Conservation (phyloP, 2,888 invertebrate genomes). For the Rhagophthalmus giganteus region DNA sequence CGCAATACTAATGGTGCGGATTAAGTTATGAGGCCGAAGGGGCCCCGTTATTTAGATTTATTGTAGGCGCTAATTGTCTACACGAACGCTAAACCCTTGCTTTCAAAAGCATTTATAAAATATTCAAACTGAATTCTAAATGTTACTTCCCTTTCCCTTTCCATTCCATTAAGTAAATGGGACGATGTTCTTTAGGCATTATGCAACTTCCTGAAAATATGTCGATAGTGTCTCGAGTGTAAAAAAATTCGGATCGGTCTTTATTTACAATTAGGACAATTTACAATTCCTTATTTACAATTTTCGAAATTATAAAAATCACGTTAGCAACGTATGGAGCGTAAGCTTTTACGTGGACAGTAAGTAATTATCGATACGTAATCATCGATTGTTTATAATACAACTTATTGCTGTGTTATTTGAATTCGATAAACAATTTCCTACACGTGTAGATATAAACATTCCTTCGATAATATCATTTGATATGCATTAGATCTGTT, state of each 20-base stretch:
- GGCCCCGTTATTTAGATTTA: slow-evolving; percentile 50
- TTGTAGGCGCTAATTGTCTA: slow-evolving; percentile 48
- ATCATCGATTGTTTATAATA: too few species aligned
- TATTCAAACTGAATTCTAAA: slow-evolving; percentile 44
- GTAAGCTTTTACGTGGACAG: too few species aligned
- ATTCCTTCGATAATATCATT: too few species aligned
- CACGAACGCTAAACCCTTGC: slow-evolving; percentile 44
- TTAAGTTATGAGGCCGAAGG: slow-evolving; percentile 48
- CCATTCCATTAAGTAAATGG: slow-evolving; percentile 32
- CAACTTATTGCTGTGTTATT: too few species aligned
- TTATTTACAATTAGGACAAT: too few species aligned
- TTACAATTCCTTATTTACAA: too few species aligned
- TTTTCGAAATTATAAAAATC: too few species aligned
- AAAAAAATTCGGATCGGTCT: too few species aligned
- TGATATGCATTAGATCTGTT: too few species aligned
- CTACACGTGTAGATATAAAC: too few species aligned
- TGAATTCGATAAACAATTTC: neutral
- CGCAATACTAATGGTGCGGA: slow-evolving; percentile 42
- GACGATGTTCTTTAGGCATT: slow-evolving; percentile 25
- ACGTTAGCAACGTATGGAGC: too few species aligned
- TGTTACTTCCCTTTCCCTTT: slow-evolving; percentile 34
- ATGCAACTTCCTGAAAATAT: slow-evolving; percentile 25
- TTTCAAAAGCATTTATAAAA: slow-evolving; percentile 45
- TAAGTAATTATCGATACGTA: too few species aligned
- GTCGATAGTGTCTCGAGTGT: slow-evolving; percentile 18